Evolutionary conservation across 2,113 vertebrate genomes (phyloP).

Genomic region (Taurulus bubalis): DNA sequence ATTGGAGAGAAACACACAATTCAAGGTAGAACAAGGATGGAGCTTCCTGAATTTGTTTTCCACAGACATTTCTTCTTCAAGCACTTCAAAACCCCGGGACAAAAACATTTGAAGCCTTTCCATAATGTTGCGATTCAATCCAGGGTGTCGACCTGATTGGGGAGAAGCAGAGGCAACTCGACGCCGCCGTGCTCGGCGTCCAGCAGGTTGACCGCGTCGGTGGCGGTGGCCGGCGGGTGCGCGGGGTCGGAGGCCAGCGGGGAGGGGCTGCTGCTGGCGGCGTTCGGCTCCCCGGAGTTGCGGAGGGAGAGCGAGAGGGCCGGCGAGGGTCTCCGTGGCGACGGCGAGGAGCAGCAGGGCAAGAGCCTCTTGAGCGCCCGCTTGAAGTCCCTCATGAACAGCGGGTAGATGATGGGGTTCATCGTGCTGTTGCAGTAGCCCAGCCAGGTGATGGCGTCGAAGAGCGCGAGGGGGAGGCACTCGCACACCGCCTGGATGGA

Average conservation of each 20-base stretch:
- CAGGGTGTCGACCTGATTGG: constrained; percentile 81
- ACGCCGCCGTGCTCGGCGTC: constrained; percentile 70
- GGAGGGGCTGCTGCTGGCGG: constrained; percentile 82
- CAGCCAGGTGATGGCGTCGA: constrained; percentile 95
- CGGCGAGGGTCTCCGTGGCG: constrained; percentile 81
- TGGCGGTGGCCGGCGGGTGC: constrained; percentile 67
- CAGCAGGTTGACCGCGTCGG: constrained; percentile 81
- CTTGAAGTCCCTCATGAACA: constrained; percentile 99
- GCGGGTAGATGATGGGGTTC: constrained; percentile 98
- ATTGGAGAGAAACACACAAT: not conserved
- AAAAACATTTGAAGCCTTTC: not conserved
- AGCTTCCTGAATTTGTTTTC: not conserved
- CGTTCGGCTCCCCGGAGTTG: constrained; percentile 89
- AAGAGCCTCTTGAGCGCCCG: constrained; percentile 90
- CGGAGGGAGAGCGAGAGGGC: constrained; percentile 90
- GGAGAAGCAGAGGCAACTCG: constrained; percentile 76
- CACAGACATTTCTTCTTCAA: not conserved
- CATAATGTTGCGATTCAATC: constrained; percentile 73
- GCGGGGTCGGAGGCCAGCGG: constrained; percentile 73
- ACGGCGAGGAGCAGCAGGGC: constrained; percentile 84
- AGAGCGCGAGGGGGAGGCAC: constrained; percentile 88
- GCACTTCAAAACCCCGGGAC: not conserved
- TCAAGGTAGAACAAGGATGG: not conserved
- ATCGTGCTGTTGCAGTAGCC: constrained; percentile 99
- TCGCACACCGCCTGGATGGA: constrained; percentile 87